Conservation (phyloP, 2,888 invertebrate species). For the Netelia inedita region DNA sequence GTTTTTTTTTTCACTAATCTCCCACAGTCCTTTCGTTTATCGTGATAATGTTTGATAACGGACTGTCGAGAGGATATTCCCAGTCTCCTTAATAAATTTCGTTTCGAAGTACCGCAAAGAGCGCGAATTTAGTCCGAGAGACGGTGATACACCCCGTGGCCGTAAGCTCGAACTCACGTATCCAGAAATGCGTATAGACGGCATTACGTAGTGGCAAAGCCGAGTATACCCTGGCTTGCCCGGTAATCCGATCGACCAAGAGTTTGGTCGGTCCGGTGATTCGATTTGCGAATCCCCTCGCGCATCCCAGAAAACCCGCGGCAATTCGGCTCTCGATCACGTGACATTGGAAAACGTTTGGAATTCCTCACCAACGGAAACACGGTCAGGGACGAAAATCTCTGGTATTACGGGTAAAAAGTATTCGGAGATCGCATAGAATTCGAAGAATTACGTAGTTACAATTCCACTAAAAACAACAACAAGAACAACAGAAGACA, state of each 20-base stretch:
- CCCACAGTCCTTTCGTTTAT: too few species aligned
- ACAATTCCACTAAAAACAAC: too few species aligned
- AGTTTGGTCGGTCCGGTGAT: conserved; percentile 71
- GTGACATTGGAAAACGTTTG: conserved; percentile 68
- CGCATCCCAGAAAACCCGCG: conserved; percentile 30
- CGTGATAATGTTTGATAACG: too few species aligned
- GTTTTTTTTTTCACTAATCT: too few species aligned
- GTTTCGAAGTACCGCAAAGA: too few species aligned
- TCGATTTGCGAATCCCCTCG: conserved; percentile 70
- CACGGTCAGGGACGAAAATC: conserved; percentile 29
- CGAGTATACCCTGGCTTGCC: conserved; percentile 58
- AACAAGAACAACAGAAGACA: too few species aligned
- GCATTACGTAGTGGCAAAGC: conserved; percentile 35
- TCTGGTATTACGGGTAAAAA: conserved; percentile 3
- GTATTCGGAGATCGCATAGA: background rate
- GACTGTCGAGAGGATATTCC: too few species aligned
- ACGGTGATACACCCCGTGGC: too few species aligned
- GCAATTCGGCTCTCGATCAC: conserved; percentile 13
- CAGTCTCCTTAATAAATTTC: too few species aligned
- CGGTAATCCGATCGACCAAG: conserved; percentile 70
- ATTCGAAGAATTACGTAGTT: too few species aligned
- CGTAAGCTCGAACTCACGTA: background rate
- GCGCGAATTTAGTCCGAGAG: too few species aligned
- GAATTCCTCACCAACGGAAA: conserved; percentile 62
- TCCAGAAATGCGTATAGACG: conserved; percentile 21